Evolutionary conservation across 2,113 vertebrate genomes (phyloP).

Genomic region (Notothenia rossii): DNA sequence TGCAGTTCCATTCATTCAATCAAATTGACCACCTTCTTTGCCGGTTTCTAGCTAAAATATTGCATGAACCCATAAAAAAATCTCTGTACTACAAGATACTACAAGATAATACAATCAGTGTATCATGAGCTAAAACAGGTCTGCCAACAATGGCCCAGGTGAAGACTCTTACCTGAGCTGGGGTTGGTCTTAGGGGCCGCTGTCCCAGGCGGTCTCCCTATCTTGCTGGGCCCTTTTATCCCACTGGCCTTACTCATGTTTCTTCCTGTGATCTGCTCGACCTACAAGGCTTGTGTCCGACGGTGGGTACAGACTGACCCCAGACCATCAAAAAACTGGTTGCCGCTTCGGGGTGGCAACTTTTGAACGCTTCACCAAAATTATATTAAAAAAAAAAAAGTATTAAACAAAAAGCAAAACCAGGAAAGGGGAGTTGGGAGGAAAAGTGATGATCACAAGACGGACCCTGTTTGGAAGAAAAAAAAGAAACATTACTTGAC

Average conservation of each 20-base stretch:
- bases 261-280: slow-evolving; percentile 59
- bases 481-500: slow-evolving; percentile 23
- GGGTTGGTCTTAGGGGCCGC: slow-evolving; percentile 84
- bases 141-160: background rate
- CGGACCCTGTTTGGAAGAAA: slow-evolving; percentile 75
- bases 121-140: slow-evolving; percentile 5
- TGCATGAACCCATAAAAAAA: background rate
- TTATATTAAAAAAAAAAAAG: slow-evolving; percentile 35
- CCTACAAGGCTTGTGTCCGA: slow-evolving; percentile 66
- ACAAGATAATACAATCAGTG: background rate
- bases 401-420: slow-evolving; percentile 46
- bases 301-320: slow-evolving; percentile 58
- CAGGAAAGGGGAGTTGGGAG: slow-evolving; percentile 56
- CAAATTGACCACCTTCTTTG: background rate
- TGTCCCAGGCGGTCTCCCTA: slow-evolving; percentile 84
- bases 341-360: slow-evolving; percentile 38
- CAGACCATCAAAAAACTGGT: slow-evolving; percentile 76
- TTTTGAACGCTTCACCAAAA: slow-evolving; percentile 24
- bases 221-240: slow-evolving; percentile 95
- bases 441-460: slow-evolving; percentile 33
- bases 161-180: slow-evolving; percentile 79
- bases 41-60: background rate
- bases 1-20: background rate
- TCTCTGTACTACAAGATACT: background rate
- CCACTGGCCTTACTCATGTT: slow-evolving; percentile 96